Evolutionary conservation across 2,797 vertebrate genomes (phyloP).

Genomic region (Rhodeus uyekii): DNA sequence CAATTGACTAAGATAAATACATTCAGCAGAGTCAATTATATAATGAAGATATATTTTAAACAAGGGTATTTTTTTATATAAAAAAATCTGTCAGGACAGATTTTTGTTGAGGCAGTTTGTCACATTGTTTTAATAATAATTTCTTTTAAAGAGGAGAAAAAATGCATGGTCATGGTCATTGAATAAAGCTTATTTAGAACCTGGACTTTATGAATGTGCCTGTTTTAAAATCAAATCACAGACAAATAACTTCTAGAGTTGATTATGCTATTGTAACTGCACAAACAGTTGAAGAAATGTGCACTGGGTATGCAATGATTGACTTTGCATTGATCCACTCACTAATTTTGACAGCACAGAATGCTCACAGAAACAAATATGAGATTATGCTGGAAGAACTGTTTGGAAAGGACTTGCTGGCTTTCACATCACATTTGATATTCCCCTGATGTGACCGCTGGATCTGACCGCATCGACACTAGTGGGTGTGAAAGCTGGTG

Average conservation of each 20-base stretch:
- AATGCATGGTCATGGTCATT: neutral
- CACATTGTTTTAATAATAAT: neutral
- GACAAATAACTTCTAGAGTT: neutral
- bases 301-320: neutral
- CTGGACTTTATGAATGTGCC: neutral
- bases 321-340: constrained; percentile 1
- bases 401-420: neutral
- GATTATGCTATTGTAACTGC: neutral
- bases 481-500: constrained; percentile 4
- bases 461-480: neutral
- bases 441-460: constrained; percentile 1
- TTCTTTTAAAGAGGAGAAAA: neutral
- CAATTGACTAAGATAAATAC: too few relatives aligned
- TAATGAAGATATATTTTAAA: too few relatives aligned
- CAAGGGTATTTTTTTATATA: too few relatives aligned
- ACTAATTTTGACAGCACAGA: neutral
- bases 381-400: neutral
- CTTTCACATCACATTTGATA: neutral
- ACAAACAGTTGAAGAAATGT: neutral
- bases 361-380: neutral
- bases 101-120: neutral
- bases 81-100: too few relatives aligned
- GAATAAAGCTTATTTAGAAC: neutral
- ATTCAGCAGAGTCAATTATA: too few relatives aligned
- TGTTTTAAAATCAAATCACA: neutral